Percentiles rank a stretch among this genome's conserved stretches.
These are phyloP conservation scores for Anastatus disparis DNA, from an alignment of 1,140 invertebrate genomes.

Conservation along the genomic window DNA sequence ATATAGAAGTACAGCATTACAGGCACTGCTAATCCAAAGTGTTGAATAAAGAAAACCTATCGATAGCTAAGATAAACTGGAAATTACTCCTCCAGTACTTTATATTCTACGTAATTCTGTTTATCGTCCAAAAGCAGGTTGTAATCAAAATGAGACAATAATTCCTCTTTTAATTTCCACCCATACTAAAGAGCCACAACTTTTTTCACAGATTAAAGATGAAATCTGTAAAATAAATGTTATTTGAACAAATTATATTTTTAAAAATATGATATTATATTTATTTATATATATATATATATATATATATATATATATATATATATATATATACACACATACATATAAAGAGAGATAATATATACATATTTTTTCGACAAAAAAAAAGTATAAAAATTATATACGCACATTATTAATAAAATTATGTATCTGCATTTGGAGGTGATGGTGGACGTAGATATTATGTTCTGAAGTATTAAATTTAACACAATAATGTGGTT, in stretches of 20 bases:
- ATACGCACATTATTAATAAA: neutral
- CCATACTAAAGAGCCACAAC: slow-evolving; percentile 78
- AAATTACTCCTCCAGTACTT: slow-evolving; percentile 73
- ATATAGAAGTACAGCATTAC: slow-evolving; percentile 78
- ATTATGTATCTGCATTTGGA: slow-evolving; percentile 8
- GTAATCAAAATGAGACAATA: slow-evolving; percentile 63
- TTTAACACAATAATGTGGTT: slow-evolving; percentile 84
- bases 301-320: no score
- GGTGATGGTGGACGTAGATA: slow-evolving; percentile 41
- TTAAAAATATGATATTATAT: no score
- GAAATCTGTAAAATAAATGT: slow-evolving; percentile 57
- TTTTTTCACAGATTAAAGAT: slow-evolving; percentile 81
- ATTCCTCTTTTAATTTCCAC: slow-evolving; percentile 82
- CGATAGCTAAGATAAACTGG: slow-evolving; percentile 84
- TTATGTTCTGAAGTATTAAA: slow-evolving; percentile 85
- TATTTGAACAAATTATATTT: neutral
- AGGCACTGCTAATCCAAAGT: slow-evolving; percentile 81
- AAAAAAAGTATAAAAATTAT: slow-evolving; percentile 27
- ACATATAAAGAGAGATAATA: neutral
- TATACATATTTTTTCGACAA: slow-evolving; percentile 22
- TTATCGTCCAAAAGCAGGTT: slow-evolving; percentile 77
- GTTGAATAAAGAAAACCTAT: slow-evolving; percentile 80
- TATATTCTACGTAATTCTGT: slow-evolving; percentile 76
- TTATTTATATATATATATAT: no score
- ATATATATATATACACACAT: neutral